Percentiles rank a stretch among this genome's conserved stretches.
Conservation (phyloP, 2,888 invertebrate species). For the Tipula vernalis region DNA sequence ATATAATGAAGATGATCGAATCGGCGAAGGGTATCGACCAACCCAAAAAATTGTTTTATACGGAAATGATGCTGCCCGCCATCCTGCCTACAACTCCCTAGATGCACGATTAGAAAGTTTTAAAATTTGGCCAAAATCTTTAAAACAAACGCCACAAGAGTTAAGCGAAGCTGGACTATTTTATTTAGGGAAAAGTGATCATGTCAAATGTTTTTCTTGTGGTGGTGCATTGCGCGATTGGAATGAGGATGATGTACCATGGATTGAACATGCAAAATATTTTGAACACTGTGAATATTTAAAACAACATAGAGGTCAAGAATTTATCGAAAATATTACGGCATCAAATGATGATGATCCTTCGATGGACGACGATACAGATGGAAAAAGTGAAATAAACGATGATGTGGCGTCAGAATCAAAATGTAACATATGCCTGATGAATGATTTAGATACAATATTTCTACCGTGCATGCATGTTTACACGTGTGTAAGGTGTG, state of each 20-base stretch:
- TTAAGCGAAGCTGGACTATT: constrained; percentile 77
- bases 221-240: constrained; percentile 80
- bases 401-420: not conserved
- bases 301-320: constrained; percentile 63
- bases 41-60: not conserved
- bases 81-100: not conserved
- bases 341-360: constrained; percentile 20
- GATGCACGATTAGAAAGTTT: constrained; percentile 36
- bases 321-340: constrained; percentile 46
- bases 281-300: constrained; percentile 76
- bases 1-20: not conserved
- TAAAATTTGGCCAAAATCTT: constrained; percentile 58
- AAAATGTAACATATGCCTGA: not conserved
- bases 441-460: not conserved
- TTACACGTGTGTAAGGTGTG: not conserved
- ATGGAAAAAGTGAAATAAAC: not conserved
- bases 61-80: not conserved
- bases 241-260: constrained; percentile 73
- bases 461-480: not conserved
- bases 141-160: constrained; percentile 58
- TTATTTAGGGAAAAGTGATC: constrained; percentile 70
- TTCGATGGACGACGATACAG: not conserved
- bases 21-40: too few species aligned
- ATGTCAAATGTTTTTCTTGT: constrained; percentile 78
- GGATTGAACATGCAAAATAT: constrained; percentile 92